Percentiles rank a stretch among this genome's conserved stretches.
Conservation (phyloP, 2,888 invertebrate genomes). For the Dynastes maya region DNA sequence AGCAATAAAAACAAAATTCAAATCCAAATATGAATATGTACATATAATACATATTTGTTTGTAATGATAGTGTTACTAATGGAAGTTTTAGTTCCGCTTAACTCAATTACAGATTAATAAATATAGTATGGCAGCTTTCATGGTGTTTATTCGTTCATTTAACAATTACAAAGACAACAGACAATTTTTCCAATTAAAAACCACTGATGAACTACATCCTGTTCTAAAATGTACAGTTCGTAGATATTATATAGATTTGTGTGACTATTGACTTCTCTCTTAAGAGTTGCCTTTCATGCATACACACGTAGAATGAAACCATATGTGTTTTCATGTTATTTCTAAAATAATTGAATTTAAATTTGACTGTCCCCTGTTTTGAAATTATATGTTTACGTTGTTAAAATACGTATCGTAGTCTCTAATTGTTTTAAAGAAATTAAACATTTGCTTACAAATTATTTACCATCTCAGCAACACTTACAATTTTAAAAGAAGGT, state of each 20-base stretch:
- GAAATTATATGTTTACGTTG: no score
- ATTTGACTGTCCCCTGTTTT: no score
- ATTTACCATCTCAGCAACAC: conserved; percentile 1
- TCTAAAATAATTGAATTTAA: no score
- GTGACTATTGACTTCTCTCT: not conserved
- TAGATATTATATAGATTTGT: not conserved
- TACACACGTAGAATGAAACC: not conserved
- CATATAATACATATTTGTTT: no score
- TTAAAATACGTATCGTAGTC: no score
- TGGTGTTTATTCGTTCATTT: conserved; percentile 41
- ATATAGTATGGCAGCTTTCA: conserved; percentile 5
- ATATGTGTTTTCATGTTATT: no score
- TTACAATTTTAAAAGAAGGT: conserved; percentile 36
- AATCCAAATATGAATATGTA: no score
- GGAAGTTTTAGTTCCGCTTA: conserved; percentile 11
- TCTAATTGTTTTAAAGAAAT: no score
- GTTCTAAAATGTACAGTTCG: conserved; percentile 31
- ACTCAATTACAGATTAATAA: conserved; percentile 36
- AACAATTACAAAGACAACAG: conserved; percentile 45
- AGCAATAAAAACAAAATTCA: no score
- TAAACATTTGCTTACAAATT: no score
- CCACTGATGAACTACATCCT: conserved; percentile 41
- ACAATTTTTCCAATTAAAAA: conserved; percentile 43
- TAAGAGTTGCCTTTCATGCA: no score
- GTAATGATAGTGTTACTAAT: not conserved